Evolutionary conservation across 2,113 vertebrate genomes (phyloP).

Genomic region (Myotis brandtii): DNA sequence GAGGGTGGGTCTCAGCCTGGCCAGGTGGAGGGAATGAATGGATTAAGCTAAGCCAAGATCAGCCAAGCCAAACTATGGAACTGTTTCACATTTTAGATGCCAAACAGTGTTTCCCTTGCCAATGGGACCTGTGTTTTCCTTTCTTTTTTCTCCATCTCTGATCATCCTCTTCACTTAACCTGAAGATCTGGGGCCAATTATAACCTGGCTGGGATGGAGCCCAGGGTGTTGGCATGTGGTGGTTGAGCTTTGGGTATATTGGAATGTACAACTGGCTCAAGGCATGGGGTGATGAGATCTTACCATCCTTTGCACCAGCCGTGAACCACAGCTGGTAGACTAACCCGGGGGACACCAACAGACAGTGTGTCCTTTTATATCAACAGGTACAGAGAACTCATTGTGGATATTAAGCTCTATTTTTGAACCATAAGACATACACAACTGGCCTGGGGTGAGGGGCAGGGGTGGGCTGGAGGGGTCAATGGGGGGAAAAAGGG

Average conservation of each 20-base stretch:
- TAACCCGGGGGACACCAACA: background rate
- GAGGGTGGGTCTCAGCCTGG: conserved; percentile 44
- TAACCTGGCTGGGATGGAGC: conserved; percentile 9
- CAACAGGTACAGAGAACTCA: background rate
- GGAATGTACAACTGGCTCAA: conserved; percentile 38
- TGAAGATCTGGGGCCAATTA: conserved; percentile 73
- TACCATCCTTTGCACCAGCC: conserved; percentile 24
- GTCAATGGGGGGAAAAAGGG: too few species aligned
- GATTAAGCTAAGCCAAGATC: conserved; percentile 69
- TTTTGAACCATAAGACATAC: background rate
- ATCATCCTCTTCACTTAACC: conserved; percentile 66
- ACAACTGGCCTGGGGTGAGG: background rate
- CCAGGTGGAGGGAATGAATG: conserved; percentile 73
- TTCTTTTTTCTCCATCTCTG: conserved; percentile 60
- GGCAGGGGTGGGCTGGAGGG: too few species aligned
- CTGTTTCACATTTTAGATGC: conserved; percentile 72
- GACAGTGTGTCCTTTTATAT: fast-evolving
- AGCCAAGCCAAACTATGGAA: conserved; percentile 72
- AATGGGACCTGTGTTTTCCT: conserved; percentile 45
- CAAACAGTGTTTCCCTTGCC: conserved; percentile 73
- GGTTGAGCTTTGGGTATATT: conserved; percentile 57
- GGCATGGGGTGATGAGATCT: fast-evolving
- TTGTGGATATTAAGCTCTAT: background rate
- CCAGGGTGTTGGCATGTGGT: conserved; percentile 57
- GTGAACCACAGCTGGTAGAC: background rate